Percentiles rank a stretch among this genome's conserved stretches.
phyloP scores from a whole-genome alignment of 2,888 invertebrate genomes.

The Polia nebulosa region DNA sequence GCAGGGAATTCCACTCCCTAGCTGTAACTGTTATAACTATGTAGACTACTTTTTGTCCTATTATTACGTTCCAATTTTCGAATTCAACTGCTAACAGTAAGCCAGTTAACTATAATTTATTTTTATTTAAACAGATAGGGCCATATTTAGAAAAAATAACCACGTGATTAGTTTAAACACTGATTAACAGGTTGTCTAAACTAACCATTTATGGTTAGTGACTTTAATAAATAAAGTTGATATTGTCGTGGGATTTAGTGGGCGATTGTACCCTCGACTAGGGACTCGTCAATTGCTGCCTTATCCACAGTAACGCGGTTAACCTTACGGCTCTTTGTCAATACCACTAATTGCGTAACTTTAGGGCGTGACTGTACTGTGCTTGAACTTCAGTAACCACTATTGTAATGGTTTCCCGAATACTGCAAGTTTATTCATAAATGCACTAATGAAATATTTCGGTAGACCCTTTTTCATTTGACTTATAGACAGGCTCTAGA shows the following conservation, averaged over 20 bases:
- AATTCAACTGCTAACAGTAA: too few species aligned
- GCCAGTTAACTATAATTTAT: too few species aligned
- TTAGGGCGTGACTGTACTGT: slow-evolving; percentile 37
- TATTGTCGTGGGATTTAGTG: not conserved
- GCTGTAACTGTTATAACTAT: too few species aligned
- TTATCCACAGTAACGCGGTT: slow-evolving; percentile 17
- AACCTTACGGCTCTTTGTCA: slow-evolving; percentile 45
- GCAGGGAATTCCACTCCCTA: too few species aligned
- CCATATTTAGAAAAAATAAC: too few species aligned
- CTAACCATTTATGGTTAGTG: too few species aligned
- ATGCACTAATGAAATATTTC: not conserved
- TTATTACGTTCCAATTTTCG: too few species aligned
- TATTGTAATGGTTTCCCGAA: slow-evolving; percentile 17
- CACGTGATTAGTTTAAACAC: too few species aligned
- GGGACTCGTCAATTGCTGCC: not conserved
- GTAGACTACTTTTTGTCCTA: too few species aligned
- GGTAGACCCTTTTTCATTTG: not conserved
- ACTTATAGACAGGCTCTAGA: not conserved
- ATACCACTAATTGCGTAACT: slow-evolving; percentile 55
- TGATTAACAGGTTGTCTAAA: too few species aligned
- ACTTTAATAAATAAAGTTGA: too few species aligned
- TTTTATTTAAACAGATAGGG: too few species aligned
- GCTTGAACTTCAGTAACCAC: slow-evolving; percentile 31
- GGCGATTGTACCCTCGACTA: slow-evolving; percentile 2
- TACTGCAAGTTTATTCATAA: slow-evolving; percentile 16